Evolutionary conservation across 1,140 invertebrate species (phyloP).

Genomic region (Coelopa frigida): DNA sequence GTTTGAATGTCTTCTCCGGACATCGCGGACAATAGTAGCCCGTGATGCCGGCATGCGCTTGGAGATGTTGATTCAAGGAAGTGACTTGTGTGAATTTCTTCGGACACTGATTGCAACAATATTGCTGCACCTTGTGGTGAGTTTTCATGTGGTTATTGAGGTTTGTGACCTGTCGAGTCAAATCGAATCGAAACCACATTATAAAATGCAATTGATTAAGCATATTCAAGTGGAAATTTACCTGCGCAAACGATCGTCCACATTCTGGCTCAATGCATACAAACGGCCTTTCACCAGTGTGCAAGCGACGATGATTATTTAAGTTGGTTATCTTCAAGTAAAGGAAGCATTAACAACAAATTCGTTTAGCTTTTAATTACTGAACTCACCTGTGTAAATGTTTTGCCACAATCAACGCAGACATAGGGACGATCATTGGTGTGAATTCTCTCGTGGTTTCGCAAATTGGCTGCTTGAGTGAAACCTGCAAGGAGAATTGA

Average conservation of each 20-base stretch:
- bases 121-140: conserved; percentile 44
- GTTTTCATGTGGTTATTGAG: conserved; percentile 45
- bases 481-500: conserved; percentile 45
- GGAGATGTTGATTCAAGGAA: conserved; percentile 43
- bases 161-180: conserved; percentile 38
- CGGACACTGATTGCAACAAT: conserved; percentile 43
- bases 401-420: conserved; percentile 53
- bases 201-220: background rate
- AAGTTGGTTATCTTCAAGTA: conserved; percentile 48
- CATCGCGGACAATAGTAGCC: conserved; percentile 42
- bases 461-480: conserved; percentile 54
- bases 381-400: conserved; percentile 48
- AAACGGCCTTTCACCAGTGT: conserved; percentile 53
- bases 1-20: conserved; percentile 44
- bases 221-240: conserved; percentile 17
- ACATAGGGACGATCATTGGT: conserved; percentile 55
- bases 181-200: too few species aligned
- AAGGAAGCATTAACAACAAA: conserved; percentile 2
- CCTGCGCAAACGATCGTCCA: conserved; percentile 53
- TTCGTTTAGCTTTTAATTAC: background rate
- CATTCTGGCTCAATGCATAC: conserved; percentile 54
- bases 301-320: conserved; percentile 54
- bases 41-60: conserved; percentile 41
- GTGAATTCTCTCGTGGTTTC: conserved; percentile 54
- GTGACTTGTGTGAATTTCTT: conserved; percentile 45